A percentile compares a stretch with the other conserved stretches of the same genome.
Evolutionary conservation across 1,140 invertebrate genomes (phyloP).

Genomic region (Pygmarrhopalites habei): DNA sequence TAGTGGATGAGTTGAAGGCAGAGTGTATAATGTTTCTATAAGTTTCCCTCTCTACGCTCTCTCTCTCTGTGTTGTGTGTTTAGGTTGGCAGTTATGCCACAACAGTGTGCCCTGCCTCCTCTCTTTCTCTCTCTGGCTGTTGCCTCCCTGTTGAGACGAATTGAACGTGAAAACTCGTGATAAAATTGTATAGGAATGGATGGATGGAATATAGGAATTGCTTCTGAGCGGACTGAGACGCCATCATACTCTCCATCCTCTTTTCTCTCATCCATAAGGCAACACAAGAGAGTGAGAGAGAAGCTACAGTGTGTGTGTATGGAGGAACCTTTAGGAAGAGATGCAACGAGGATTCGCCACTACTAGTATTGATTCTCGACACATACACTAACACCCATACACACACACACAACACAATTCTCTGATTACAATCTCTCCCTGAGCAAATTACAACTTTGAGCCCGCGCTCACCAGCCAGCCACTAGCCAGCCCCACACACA

Average conservation of each 20-base stretch:
- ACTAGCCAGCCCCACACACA: too few species aligned
- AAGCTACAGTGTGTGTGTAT: too few species aligned
- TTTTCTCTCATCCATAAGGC: too few species aligned
- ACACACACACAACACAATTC: slow-evolving; percentile 1
- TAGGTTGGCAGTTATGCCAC: too few species aligned
- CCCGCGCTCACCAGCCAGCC: not conserved
- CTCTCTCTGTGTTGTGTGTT: too few species aligned
- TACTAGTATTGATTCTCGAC: slow-evolving; percentile 10
- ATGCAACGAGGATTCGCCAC: slow-evolving; percentile 2
- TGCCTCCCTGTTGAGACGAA: not conserved
- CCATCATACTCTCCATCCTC: too few species aligned
- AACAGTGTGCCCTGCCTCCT: too few species aligned
- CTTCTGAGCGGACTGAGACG: slow-evolving; percentile 6
- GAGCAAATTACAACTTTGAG: slow-evolving; percentile 16
- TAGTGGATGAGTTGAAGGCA: not conserved
- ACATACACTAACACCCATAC: not conserved
- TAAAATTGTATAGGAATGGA: slow-evolving; percentile 10
- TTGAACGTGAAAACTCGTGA: slow-evolving; percentile 8
- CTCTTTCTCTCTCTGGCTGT: too few species aligned
- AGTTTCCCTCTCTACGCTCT: not conserved
- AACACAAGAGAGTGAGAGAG: too few species aligned
- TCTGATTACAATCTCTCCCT: slow-evolving; percentile 14
- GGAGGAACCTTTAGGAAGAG: too few species aligned
- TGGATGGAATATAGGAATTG: slow-evolving; percentile 9
- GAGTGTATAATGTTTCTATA: slow-evolving; percentile 4